A percentile compares a stretch with the other conserved stretches of the same genome.
These are phyloP conservation scores for Saguinus oedipus DNA, from an alignment of 2,797 vertebrate species.

Conservation along the genomic window DNA sequence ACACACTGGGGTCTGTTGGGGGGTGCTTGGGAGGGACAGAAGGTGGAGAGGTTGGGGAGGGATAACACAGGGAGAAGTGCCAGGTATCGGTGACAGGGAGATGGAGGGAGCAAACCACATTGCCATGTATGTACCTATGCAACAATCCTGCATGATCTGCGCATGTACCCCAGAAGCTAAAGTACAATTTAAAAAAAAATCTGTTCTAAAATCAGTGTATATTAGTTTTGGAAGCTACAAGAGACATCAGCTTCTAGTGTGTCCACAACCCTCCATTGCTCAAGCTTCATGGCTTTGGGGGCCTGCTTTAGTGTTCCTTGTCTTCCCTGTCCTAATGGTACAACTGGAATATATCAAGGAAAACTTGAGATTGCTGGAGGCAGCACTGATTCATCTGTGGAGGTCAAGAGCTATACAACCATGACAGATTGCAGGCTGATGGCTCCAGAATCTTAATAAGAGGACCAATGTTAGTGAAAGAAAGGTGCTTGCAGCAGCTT, in stretches of 20 bases:
- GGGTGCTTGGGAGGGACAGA: no score
- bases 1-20: no score
- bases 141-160: no score
- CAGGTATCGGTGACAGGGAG: no score
- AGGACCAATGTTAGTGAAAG: slow-evolving; percentile 58
- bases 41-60: no score
- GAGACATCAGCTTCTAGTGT: background rate
- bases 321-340: slow-evolving; percentile 45
- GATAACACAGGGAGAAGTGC: no score
- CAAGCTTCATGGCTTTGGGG: slow-evolving; percentile 68
- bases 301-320: slow-evolving; percentile 37
- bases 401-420: slow-evolving; percentile 61
- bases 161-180: no score
- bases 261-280: background rate
- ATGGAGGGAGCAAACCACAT: no score
- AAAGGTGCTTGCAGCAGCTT: background rate
- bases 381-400: slow-evolving; percentile 34
- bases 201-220: no score
- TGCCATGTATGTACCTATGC: no score
- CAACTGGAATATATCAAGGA: slow-evolving; percentile 63
- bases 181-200: no score
- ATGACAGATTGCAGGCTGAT: slow-evolving; percentile 45
- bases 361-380: slow-evolving; percentile 56
- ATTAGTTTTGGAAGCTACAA: no score
- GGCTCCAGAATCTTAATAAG: background rate